These are phyloP conservation scores for Molanna angustata DNA, from an alignment of 2,888 invertebrate species.

Conservation along the genomic window DNA sequence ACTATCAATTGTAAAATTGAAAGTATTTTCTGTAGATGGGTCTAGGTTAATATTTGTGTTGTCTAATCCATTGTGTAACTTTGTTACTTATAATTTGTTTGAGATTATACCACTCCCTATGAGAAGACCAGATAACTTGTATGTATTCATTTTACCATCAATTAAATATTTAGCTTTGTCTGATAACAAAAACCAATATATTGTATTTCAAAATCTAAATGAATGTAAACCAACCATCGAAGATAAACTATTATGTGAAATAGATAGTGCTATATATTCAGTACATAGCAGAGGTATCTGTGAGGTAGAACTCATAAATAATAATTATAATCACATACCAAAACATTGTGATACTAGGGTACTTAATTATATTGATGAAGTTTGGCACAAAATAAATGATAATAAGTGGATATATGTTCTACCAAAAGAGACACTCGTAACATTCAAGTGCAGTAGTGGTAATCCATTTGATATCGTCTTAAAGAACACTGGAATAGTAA, in stretches of 20 bases:
- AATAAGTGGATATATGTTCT: slow-evolving; percentile 6
- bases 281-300: neutral
- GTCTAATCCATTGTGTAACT: slow-evolving; percentile 2
- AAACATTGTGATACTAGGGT: slow-evolving; percentile 1
- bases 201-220: slow-evolving; percentile 5
- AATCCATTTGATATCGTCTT: neutral
- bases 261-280: slow-evolving; percentile 3
- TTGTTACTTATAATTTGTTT: slow-evolving; percentile 5
- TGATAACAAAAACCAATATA: slow-evolving; percentile 5
- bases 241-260: neutral
- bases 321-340: neutral
- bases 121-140: slow-evolving; percentile 4
- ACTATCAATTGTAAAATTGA: neutral
- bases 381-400: slow-evolving; percentile 10
- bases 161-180: slow-evolving; percentile 2
- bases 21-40: neutral
- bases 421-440: neutral
- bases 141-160: slow-evolving; percentile 6
- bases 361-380: slow-evolving; percentile 7
- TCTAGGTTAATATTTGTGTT: slow-evolving; percentile 8
- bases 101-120: neutral
- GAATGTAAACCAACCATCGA: neutral
- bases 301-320: slow-evolving; percentile 4
- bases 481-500: slow-evolving; percentile 3
- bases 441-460: slow-evolving; percentile 5